A percentile compares a stretch with the other conserved stretches of the same genome.
These are phyloP conservation scores for Cuculus canorus DNA, from an alignment of 2,797 vertebrate genomes.

Conservation along the genomic window DNA sequence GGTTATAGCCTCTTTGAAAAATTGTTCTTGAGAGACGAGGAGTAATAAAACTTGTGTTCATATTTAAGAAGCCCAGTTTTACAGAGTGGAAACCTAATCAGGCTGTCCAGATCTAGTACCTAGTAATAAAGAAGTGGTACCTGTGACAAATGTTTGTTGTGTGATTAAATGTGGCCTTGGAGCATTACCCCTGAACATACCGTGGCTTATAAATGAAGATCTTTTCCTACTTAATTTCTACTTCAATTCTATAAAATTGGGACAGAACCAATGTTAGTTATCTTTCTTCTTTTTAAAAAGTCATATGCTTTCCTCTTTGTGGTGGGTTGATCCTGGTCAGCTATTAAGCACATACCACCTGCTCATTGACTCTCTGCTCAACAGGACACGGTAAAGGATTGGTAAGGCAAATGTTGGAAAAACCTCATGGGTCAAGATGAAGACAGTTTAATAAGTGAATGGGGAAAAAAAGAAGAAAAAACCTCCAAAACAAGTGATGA, in stretches of 20 bases:
- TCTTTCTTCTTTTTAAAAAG: neutral
- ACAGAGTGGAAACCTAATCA: neutral
- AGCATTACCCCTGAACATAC: neutral
- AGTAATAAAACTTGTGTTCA: neutral
- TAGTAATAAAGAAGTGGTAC: neutral
- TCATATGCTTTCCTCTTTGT: neutral
- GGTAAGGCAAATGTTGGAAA: neutral
- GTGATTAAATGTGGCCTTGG: neutral
- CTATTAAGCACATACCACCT: neutral
- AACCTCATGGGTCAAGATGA: neutral
- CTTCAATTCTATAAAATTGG: neutral
- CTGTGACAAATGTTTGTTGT: neutral
- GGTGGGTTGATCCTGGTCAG: neutral
- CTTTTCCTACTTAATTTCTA: neutral
- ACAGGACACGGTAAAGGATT: neutral
- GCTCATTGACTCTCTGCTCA: neutral
- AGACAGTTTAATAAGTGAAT: neutral
- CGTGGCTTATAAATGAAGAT: neutral
- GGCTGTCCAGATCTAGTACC: neutral
- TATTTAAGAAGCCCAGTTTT: neutral
- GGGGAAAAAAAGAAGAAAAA: accelerated
- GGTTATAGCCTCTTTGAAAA: neutral
- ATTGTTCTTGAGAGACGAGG: neutral
- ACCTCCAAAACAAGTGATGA: neutral
- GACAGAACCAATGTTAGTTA: neutral